phyloP scores from a whole-genome alignment of 2,797 vertebrate genomes.

The Mus spretus region DNA sequence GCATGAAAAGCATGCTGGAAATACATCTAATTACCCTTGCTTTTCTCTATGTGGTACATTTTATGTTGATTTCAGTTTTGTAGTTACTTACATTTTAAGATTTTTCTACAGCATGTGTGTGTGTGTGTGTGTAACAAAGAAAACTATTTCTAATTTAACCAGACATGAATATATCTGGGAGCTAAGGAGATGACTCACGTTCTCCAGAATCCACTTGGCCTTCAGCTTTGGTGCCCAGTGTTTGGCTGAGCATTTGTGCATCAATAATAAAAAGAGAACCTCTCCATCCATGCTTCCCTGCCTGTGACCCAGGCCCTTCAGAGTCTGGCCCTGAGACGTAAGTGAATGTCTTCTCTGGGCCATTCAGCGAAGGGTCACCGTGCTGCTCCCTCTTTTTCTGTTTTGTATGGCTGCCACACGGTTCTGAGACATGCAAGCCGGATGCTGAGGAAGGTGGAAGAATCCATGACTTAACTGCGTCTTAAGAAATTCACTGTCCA shows the following conservation, averaged over 20 bases:
- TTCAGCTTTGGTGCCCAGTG: not conserved
- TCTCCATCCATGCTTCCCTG: not conserved
- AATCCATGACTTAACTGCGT: slow-evolving; percentile 19
- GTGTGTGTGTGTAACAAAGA: slow-evolving; percentile 12
- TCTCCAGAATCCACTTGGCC: too few species aligned
- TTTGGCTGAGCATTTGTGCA: not conserved
- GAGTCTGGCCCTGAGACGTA: not conserved
- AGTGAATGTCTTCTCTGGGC: not conserved
- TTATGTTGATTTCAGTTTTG: not conserved
- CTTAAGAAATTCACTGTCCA: slow-evolving; percentile 20
- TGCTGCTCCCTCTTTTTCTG: not conserved
- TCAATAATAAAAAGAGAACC: not conserved
- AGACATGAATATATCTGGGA: not conserved
- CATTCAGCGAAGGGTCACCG: not conserved
- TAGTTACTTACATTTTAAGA: not conserved
- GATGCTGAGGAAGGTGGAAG: not conserved
- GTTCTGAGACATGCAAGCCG: not conserved
- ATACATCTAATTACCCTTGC: not conserved
- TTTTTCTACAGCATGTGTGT: not conserved
- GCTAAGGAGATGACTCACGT: not conserved
- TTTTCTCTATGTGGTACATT: slow-evolving; percentile 2
- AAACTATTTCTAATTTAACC: not conserved
- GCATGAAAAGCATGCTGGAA: not conserved
- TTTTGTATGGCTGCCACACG: not conserved
- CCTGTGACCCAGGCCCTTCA: not conserved